Base-by-base conservation (phyloP, 2,113 vertebrate genomes). In the Chunga burmeisteri region DNA sequence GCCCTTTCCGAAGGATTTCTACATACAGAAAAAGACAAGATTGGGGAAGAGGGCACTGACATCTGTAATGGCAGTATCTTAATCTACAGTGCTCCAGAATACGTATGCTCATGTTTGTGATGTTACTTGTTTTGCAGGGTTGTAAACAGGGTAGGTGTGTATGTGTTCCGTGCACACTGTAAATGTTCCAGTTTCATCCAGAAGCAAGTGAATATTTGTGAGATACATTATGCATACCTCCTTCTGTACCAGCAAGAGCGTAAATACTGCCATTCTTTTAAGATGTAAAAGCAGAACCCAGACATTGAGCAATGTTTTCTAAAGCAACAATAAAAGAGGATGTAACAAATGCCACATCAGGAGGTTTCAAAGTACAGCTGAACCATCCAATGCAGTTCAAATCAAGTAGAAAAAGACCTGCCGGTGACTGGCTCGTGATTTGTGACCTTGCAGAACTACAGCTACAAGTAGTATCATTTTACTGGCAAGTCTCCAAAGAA, bases 41-140 rank as follows among this genome's bases (percentile, higher is more conserved):
- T 23, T 2, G 21, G 50, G 46, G 20, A 17, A 44, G 11, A 7
- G 1, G 14, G 6, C 11, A 3, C 23, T 13, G 11, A 27, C 6
- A 4, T 5, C 26, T 38, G 34, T 34, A 34, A 29, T 4, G 14
- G 21, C 53, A 16, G 20, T 21, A 16, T 14, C 32, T 72, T 29
- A 7, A 30, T 4, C 11, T 44, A 1, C 30, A 20, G 0, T 4
- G 22, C 25, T 18, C 32, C 10, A 4, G 8, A 29, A n/a, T 15
- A 9, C 1, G 0, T 23, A 10, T 1, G 13, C 42, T 68, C 13
- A 1, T 3, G 0, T 56, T 47, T 20, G 53, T 38, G 58, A 17
- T 6, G 11, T 16, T 40, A 3, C 6, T 74, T 40, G 19, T 47
- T 61, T 32, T 44, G 34, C 62, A 42, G 38, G 22, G 16, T 44